Base-by-base conservation (phyloP, 2,797 vertebrate genomes). In the Scomberomorus guttatus region DNA sequence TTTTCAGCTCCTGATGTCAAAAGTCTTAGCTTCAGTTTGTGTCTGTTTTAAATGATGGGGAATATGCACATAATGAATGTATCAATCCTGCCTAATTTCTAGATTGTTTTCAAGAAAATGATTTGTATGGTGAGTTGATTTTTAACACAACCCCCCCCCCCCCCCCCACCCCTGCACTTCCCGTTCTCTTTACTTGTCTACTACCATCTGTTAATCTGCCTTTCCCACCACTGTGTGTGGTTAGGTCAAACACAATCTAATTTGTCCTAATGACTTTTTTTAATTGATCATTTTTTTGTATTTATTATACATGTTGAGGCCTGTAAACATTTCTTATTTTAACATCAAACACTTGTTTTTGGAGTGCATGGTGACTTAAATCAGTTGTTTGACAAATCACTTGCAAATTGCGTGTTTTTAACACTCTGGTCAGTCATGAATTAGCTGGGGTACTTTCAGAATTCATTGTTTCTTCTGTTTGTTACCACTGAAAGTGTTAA, bases 31-130 rank as follows among this genome's bases (percentile, higher is more conserved):
- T 87, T 91, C 27, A 48, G 66, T 86, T 86, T 86, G 80, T 72
- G 29, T 93, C 39, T 56, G 61, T 88, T 84, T 82, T n/a, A 64
- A 85, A 83, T 29, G 57, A 83, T 80, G 83, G 90, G 86, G 82
- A 90, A 91, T 86, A 88, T 83, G 92, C 94, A 94, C 93, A 93
- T 84, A 86, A 92, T 94, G 95, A 95, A 96, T 96, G 95, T 96
- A 96, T 93, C 79, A 63, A 87, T 93, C 89, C 90, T 93, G 90
- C 88, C 90, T 94, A 75, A 87, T 93, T 92, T 90, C 64, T 81
- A 77, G 50, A 87, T 87, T 88, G 64, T 89, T 86, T 82, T 88
- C 48, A 82, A 77, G 15, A 75, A 72, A 72, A 79, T 86, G 5
- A 86, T 90, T 89, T 84, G 54, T 89, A 66, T 55, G 63, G 48